A percentile compares a stretch with the other conserved stretches of the same genome.
Conservation (phyloP, 2,888 invertebrate species). For the Acronicta aceris region DNA sequence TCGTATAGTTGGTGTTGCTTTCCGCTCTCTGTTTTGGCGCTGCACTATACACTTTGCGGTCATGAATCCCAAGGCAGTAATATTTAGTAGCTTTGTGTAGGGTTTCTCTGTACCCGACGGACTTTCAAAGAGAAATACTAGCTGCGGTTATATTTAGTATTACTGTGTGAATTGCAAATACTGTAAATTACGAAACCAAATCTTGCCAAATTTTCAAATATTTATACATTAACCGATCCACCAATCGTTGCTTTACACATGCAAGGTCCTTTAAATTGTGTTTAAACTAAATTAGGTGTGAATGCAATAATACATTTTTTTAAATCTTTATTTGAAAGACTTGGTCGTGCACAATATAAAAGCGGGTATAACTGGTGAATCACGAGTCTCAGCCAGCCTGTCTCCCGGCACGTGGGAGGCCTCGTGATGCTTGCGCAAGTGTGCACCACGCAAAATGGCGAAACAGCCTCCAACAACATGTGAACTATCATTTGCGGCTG, state of each 20-base stretch:
- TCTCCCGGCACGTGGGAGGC: slow-evolving; percentile 66
- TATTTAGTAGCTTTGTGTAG: slow-evolving; percentile 43
- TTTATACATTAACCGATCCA: background rate
- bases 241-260: slow-evolving; percentile 13
- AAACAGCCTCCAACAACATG: slow-evolving; percentile 31
- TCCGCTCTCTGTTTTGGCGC: slow-evolving; percentile 30
- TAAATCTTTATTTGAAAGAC: too few relatives aligned
- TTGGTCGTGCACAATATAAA: slow-evolving; percentile 19
- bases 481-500: slow-evolving; percentile 20
- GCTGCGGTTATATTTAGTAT: slow-evolving; percentile 19
- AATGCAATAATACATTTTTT: slow-evolving; percentile 27
- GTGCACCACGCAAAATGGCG: slow-evolving; percentile 23
- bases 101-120: slow-evolving; percentile 19
- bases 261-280: slow-evolving; percentile 23
- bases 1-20: slow-evolving; percentile 29
- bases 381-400: slow-evolving; percentile 54
- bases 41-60: slow-evolving; percentile 34
- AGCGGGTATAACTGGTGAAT: slow-evolving; percentile 49
- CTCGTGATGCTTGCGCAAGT: slow-evolving; percentile 57
- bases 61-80: slow-evolving; percentile 34
- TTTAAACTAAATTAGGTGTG: slow-evolving; percentile 15
- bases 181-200: slow-evolving; percentile 1
- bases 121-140: slow-evolving; percentile 26
- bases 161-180: slow-evolving; percentile 10
- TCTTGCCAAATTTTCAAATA: background rate